phyloP scores from a whole-genome alignment of 53 echinoderm and acorn worm genomes.

The Arbacia lixula region DNA sequence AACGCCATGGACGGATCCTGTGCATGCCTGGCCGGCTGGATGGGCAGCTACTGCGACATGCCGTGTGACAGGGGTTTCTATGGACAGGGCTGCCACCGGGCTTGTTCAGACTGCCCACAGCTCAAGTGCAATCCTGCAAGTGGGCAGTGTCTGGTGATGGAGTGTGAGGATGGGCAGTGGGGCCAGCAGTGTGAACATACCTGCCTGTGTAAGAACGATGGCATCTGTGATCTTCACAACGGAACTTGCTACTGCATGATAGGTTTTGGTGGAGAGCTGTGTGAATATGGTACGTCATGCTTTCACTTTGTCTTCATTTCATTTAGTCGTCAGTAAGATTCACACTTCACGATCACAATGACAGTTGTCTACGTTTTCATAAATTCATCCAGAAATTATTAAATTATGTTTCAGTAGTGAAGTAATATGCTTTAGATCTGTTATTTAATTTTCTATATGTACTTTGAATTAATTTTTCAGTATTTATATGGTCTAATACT shows the following conservation, averaged over 20 bases:
- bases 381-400: no score
- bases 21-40: slow-evolving; percentile 69
- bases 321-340: no score
- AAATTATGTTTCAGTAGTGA: no score
- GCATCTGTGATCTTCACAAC: slow-evolving; percentile 53
- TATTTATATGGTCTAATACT: no score
- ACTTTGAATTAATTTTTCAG: no score
- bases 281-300: slow-evolving; percentile 71
- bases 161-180: slow-evolving; percentile 57
- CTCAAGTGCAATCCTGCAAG: slow-evolving; percentile 13
- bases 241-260: slow-evolving; percentile 71
- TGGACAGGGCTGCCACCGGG: slow-evolving; percentile 57
- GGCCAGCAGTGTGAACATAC: slow-evolving; percentile 56
- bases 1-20: slow-evolving; percentile 70
- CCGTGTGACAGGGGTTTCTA: slow-evolving; percentile 62
- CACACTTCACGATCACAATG: no score
- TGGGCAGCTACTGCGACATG: slow-evolving; percentile 56
- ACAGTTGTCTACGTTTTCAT: no score
- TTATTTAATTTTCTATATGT: no score
- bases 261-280: slow-evolving; percentile 64
- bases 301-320: no score
- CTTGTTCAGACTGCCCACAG: slow-evolving; percentile 40
- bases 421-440: no score
- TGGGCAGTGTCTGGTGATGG: not conserved
- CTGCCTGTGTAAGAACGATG: slow-evolving; percentile 74